Evolutionary conservation across 2,888 invertebrate species (phyloP).

Genomic region (Bombyx huttoni): DNA sequence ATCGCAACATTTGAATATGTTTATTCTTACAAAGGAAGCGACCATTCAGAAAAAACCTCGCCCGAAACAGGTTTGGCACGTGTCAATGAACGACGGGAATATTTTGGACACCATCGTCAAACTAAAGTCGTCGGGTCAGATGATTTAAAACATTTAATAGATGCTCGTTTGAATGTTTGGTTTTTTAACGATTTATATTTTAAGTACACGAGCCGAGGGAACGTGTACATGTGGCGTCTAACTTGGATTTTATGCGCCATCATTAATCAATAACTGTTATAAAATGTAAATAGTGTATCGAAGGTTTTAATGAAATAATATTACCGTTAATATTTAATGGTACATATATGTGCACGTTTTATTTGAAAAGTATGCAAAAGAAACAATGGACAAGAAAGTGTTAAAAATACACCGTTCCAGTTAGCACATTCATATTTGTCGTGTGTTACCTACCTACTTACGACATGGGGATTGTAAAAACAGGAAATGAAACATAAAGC

Average conservation of each 20-base stretch:
- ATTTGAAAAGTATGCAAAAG: conserved; percentile 4
- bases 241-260: background rate
- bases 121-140: conserved; percentile 41
- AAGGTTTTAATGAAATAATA: background rate
- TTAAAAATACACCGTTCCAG: conserved; percentile 6
- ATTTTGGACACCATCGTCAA: conserved; percentile 56
- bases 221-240: background rate
- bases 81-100: conserved; percentile 69
- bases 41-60: conserved; percentile 68
- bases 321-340: background rate
- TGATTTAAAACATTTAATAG: conserved; percentile 62
- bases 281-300: background rate
- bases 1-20: conserved; percentile 73
- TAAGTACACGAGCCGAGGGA: background rate
- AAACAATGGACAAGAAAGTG: conserved; percentile 10
- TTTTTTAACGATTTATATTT: conserved; percentile 24
- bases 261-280: background rate
- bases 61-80: conserved; percentile 68
- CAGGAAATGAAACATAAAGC: conserved; percentile 2
- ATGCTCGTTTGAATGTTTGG: conserved; percentile 41
- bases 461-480: background rate
- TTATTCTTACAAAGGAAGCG: conserved; percentile 69
- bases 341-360: background rate
- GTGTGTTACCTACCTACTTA: conserved; percentile 8
- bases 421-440: conserved; percentile 13